phyloP scores from a whole-genome alignment of 2,797 vertebrate species.

The Sebastes matsubarae region DNA sequence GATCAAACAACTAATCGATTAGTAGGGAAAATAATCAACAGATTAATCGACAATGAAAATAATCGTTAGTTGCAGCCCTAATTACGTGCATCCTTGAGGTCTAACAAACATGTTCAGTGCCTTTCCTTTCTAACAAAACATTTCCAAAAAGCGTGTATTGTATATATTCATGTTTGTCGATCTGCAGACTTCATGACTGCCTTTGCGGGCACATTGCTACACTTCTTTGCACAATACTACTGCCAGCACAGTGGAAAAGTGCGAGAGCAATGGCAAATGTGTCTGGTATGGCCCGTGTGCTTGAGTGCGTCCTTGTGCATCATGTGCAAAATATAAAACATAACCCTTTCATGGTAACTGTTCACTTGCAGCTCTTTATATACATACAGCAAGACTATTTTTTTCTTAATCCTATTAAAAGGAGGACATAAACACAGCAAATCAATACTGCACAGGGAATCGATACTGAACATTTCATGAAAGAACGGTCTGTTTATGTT shows the following conservation, averaged over 20 bases:
- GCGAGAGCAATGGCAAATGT: neutral
- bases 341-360: neutral
- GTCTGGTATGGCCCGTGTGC: neutral
- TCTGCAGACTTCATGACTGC: neutral
- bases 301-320: neutral
- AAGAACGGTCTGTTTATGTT: neutral
- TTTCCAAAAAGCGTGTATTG: neutral
- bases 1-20: too few relatives aligned
- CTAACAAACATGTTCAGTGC: neutral
- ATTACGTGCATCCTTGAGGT: neutral
- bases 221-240: too few relatives aligned
- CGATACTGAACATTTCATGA: neutral
- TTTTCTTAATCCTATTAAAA: neutral
- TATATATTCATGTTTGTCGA: neutral
- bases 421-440: neutral
- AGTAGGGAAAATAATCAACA: too few relatives aligned
- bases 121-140: neutral
- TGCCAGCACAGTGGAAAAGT: neutral
- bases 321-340: neutral
- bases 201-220: too few relatives aligned
- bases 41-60: too few relatives aligned
- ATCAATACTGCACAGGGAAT: slow-evolving; percentile 8
- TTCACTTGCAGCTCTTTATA: neutral
- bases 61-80: too few relatives aligned
- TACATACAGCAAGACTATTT: neutral